phyloP scores from a whole-genome alignment of 1,140 invertebrate species.

The Trichoplusia ni region DNA sequence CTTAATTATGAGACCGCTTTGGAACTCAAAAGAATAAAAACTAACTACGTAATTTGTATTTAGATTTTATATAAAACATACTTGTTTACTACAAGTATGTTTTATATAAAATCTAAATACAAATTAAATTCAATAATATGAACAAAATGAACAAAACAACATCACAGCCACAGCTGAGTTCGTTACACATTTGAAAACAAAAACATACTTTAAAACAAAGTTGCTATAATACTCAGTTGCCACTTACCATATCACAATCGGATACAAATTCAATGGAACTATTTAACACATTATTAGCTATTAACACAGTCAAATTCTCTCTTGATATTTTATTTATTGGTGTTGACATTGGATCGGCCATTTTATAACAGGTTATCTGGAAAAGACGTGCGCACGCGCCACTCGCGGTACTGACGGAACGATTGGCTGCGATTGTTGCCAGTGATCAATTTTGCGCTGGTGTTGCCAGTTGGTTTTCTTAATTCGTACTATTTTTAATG shows the following conservation, averaged over 20 bases:
- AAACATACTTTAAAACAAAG: background rate
- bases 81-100: too few species aligned
- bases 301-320: conserved; percentile 56
- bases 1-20: too few species aligned
- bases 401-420: background rate
- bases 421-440: background rate
- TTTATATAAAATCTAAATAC: too few species aligned
- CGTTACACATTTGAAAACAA: background rate
- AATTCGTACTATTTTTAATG: too few species aligned
- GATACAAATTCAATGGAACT: conserved; percentile 54
- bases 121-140: too few species aligned
- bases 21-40: too few species aligned
- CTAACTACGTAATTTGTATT: too few species aligned
- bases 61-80: too few species aligned
- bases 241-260: conserved; percentile 56
- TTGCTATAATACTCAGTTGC: background rate
- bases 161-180: too few species aligned
- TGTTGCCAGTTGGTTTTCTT: background rate
- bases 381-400: background rate
- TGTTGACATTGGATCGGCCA: conserved; percentile 42
- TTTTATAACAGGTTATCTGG: background rate
- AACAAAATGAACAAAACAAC: too few species aligned
- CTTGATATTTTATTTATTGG: conserved; percentile 56
- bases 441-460: background rate
- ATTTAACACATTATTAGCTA: conserved; percentile 61